Percentiles rank a stretch among this genome's conserved stretches.
Evolutionary conservation across 2,113 vertebrate species (phyloP).

Genomic region (Psittacus erithacus): DNA sequence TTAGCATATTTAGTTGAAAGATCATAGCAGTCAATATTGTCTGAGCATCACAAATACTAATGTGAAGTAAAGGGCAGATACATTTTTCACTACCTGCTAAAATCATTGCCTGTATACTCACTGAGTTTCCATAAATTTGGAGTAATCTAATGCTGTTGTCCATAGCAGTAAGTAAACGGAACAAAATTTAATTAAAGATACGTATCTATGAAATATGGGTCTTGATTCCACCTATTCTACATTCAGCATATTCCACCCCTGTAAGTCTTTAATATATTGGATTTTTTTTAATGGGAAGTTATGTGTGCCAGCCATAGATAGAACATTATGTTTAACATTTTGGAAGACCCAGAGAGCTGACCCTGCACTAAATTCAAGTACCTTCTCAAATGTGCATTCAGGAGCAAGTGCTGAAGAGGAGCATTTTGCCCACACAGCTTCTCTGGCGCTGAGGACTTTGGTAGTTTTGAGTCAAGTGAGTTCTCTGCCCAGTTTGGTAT

Average conservation of each 20-base stretch:
- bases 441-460: not conserved
- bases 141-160: not conserved
- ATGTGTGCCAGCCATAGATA: not conserved
- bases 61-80: not conserved
- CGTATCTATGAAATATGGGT: conserved; percentile 4
- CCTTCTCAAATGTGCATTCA: not conserved
- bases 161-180: conserved; percentile 32
- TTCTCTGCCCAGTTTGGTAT: not conserved
- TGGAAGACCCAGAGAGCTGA: not conserved
- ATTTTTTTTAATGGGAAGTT: not conserved
- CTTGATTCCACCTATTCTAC: not conserved
- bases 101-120: not conserved
- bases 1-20: not conserved
- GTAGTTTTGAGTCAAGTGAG: not conserved
- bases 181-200: conserved; percentile 51
- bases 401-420: not conserved
- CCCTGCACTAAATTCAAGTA: not conserved
- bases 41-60: not conserved
- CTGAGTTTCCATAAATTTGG: not conserved
- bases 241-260: not conserved
- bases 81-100: not conserved
- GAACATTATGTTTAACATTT: not conserved
- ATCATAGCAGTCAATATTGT: not conserved
- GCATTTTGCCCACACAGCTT: not conserved
- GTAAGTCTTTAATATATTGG: not conserved